A percentile compares a stretch with the other conserved stretches of the same genome.
phyloP scores from a whole-genome alignment of 1,140 invertebrate genomes.

The Lethrus apterus region DNA sequence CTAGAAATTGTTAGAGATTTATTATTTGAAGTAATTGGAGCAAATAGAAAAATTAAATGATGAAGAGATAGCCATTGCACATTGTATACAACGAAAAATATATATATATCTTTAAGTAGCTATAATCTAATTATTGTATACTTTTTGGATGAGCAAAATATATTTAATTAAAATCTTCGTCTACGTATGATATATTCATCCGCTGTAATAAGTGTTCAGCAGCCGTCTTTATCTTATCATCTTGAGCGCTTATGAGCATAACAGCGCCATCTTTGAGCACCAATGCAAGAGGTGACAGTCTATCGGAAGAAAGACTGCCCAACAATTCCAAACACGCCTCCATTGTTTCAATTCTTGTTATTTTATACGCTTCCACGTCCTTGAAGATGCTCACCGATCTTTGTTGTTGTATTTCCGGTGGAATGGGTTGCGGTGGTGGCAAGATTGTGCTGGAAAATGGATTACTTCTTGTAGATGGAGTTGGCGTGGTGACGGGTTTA shows the following conservation, averaged over 20 bases:
- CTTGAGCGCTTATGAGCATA: conserved; percentile 41
- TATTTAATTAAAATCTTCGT: conserved; percentile 19
- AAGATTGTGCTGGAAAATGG: conserved; percentile 47
- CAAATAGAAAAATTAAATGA: conserved; percentile 9
- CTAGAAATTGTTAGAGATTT: too few species aligned
- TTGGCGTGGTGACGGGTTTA: conserved; percentile 31
- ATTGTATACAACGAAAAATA: too few species aligned
- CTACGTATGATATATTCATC: conserved; percentile 40
- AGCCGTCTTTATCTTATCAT: conserved; percentile 44
- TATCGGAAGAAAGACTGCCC: conserved; percentile 46
- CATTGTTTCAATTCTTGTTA: conserved; percentile 50
- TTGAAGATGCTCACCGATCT: conserved; percentile 70
- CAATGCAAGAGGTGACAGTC: conserved; percentile 45
- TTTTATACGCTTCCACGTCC: conserved; percentile 50
- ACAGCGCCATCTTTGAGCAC: conserved; percentile 48
- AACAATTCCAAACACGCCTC: conserved; percentile 53
- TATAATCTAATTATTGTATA: conserved; percentile 12
- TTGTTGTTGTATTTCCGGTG: conserved; percentile 68
- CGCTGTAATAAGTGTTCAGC: conserved; percentile 42
- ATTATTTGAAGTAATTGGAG: conserved; percentile 7
- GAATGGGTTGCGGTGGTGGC: conserved; percentile 51
- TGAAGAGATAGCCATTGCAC: too few species aligned
- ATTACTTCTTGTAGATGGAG: conserved; percentile 32
- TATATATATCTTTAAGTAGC: too few species aligned
- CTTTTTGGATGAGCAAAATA: conserved; percentile 9